Evolutionary conservation across 2,888 invertebrate species (phyloP).

Genomic region (Neoascia interrupta): DNA sequence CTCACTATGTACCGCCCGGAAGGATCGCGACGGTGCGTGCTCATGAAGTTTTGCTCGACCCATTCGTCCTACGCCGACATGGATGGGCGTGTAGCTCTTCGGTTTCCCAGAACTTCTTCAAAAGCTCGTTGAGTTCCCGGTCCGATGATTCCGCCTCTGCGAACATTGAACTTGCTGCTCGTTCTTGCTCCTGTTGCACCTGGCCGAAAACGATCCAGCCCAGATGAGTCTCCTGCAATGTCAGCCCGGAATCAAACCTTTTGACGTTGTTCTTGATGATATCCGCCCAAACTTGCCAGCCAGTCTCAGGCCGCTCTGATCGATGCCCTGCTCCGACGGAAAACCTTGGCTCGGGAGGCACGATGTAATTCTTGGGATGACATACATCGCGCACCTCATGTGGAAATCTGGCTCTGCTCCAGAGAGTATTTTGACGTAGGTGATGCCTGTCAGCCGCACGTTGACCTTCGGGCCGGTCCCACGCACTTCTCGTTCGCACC

Average conservation of each 20-base stretch:
- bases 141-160: not conserved
- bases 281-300: constrained; percentile 1
- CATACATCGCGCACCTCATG: no score
- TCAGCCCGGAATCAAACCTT: constrained; percentile 2
- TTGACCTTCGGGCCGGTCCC: no score
- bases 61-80: not conserved
- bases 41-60: constrained; percentile 12
- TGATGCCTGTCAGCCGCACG: no score
- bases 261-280: not conserved
- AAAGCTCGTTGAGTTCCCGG: not conserved
- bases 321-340: no score
- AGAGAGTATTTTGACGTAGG: no score
- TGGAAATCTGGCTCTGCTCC: no score
- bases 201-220: constrained; percentile 14
- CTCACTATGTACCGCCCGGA: constrained; percentile 15
- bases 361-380: no score
- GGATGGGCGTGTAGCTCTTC: not conserved
- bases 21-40: not conserved
- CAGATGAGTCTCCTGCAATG: not conserved
- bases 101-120: not conserved
- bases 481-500: no score
- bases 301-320: no score
- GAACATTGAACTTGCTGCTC: not conserved
- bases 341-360: no score
- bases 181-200: no score